Base-by-base conservation (phyloP, 1,140 invertebrate species). In the Meloidogyne exigua region DNA sequence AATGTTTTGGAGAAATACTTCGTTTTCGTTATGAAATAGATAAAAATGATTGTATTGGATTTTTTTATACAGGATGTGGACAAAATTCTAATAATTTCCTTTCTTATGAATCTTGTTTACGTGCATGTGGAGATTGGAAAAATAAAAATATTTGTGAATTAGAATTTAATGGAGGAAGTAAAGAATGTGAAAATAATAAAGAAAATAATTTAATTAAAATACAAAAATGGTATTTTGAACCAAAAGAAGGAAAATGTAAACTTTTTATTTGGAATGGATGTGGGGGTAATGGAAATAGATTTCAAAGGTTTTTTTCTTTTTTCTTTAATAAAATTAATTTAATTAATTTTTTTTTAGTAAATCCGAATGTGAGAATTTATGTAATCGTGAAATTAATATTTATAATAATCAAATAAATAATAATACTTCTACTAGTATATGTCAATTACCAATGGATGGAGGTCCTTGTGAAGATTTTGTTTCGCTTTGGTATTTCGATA, bases 81-180 rank as follows among this genome's bases (percentile, higher is more conserved):
- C 66, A 62, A 32, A 87, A 87, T 67, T 75, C 81, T 10, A 87
- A 87, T 68, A 73, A 84, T 74, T 87, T 87, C 72, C 72, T 67
- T 23, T 88, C 85, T 23, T 23, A 73, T 44, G 85, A 87, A 76
- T 62, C 78, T 12, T 87, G 85, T 66, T 75, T 83, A 42, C 81
- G 85, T 21, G 87, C 85, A 9, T 87, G 85, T 76, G 85, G 87
- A 66, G 69, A 73, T 28, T 87, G 75, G 69, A 67, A 84, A 36
- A 72, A 81, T 32, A 49, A 78, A 77, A 89, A 90, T 70, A 88
- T 91, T 87, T 97, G 95, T 87, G 89, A 91, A 21, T 88, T 94
- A 79, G 92, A 93, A 0, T 91, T 92, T 11, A 89, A 91, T 71
- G 88, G 91, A 76, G 95, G 94, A 32, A 62, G 49, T 65, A 65